Percentiles rank a stretch among this genome's conserved stretches.
These are phyloP conservation scores for Rambutsinella grinnellia DNA, from an alignment of 2,888 invertebrate genomes.

Conservation along the genomic window DNA sequence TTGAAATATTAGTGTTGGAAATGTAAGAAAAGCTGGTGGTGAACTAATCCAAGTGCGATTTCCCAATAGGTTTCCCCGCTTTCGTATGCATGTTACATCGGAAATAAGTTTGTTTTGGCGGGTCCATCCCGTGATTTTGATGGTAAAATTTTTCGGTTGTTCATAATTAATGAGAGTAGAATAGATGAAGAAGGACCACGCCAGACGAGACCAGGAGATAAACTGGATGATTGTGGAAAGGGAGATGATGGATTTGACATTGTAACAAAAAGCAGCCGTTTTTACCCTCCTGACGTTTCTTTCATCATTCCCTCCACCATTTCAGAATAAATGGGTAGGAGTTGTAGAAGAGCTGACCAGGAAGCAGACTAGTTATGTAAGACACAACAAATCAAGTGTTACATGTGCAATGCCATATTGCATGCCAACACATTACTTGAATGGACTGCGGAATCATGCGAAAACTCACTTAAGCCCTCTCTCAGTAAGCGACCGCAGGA, in stretches of 20 bases:
- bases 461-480: conserved; percentile 40
- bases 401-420: not conserved
- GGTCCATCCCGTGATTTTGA: conserved; percentile 62
- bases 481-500: not conserved
- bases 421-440: conserved; percentile 35
- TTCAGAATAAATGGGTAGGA: not conserved
- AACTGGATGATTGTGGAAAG: conserved; percentile 6
- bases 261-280: conserved; percentile 8
- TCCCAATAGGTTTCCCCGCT: not conserved
- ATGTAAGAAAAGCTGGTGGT: too few species aligned
- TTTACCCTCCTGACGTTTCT: not conserved
- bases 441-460: conserved; percentile 52
- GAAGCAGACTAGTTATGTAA: not conserved
- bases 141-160: conserved; percentile 62
- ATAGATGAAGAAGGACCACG: conserved; percentile 29
- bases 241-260: conserved; percentile 38
- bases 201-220: not conserved
- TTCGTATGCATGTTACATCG: not conserved
- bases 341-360: not conserved
- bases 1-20: too few species aligned
- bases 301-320: not conserved
- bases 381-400: conserved; percentile 35
- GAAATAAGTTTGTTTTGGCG: not conserved
- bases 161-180: conserved; percentile 61
- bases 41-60: not conserved